Evolutionary conservation across 2,888 invertebrate species (phyloP).

Genomic region (Miltochrista miniata): DNA sequence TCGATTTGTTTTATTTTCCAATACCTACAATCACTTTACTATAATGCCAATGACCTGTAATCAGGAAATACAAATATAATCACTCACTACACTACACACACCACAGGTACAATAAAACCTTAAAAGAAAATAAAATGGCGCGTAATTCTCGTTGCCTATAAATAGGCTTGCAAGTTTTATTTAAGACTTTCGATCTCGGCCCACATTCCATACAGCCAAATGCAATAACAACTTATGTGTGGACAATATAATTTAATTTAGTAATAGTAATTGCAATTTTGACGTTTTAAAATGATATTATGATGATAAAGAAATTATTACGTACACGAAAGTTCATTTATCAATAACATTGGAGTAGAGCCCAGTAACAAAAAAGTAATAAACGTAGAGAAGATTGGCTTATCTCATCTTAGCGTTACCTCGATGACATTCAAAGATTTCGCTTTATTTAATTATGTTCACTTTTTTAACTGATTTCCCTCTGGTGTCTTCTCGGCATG

Average conservation of each 20-base stretch:
- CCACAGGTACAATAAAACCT: not conserved
- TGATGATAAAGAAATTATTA: not conserved
- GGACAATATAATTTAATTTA: slow-evolving; percentile 25
- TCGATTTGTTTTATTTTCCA: not conserved
- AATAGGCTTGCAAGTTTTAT: slow-evolving; percentile 40
- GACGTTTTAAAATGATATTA: not conserved
- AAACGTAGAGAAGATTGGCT: no score
- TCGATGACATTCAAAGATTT: no score
- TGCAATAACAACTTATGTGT: not conserved
- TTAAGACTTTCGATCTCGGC: slow-evolving; percentile 47
- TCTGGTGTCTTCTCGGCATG: no score
- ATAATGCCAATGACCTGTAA: slow-evolving; percentile 6
- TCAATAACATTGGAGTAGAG: no score
- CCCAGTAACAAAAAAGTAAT: no score
- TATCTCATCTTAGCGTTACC: no score
- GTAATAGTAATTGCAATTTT: slow-evolving; percentile 16
- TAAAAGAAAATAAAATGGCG: slow-evolving; percentile 12
- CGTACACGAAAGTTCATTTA: not conserved
- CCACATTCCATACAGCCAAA: slow-evolving; percentile 1
- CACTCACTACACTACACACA: not conserved
- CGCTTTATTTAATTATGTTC: no score
- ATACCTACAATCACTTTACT: slow-evolving; percentile 2
- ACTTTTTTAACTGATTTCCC: no score
- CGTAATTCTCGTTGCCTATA: slow-evolving; percentile 42
- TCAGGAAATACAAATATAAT: slow-evolving; percentile 8